These are phyloP conservation scores for Acanthococcus lagerstroemiae DNA, from an alignment of 2,888 invertebrate species.

Conservation along the genomic window DNA sequence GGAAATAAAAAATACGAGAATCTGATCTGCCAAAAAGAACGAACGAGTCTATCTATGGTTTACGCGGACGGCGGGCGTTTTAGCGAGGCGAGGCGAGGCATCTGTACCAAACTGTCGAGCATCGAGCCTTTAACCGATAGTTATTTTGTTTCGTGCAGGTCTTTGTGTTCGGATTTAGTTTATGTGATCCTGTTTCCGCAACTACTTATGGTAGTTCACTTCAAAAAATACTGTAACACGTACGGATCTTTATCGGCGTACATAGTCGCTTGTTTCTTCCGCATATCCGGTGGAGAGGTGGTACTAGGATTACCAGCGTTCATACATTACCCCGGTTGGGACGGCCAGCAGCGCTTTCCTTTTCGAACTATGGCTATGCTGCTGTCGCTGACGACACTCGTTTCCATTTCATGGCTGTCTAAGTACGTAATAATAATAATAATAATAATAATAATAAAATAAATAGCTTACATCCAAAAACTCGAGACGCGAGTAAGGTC, in stretches of 20 bases:
- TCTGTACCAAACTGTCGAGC: no score
- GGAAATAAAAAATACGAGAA: no score
- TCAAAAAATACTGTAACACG: constrained; percentile 87
- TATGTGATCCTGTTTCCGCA: constrained; percentile 98
- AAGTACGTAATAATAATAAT: constrained; percentile 45
- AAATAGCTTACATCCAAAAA: neutral
- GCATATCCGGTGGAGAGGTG: constrained; percentile 80
- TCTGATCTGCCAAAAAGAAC: no score
- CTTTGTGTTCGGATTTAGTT: constrained; percentile 96
- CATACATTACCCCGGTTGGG: constrained; percentile 79
- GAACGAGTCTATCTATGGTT: no score
- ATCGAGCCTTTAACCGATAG: neutral
- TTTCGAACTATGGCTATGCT: constrained; percentile 94
- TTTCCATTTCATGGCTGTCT: constrained; percentile 69
- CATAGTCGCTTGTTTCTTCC: constrained; percentile 68
- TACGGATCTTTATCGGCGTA: constrained; percentile 91
- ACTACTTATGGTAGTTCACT: constrained; percentile 93
- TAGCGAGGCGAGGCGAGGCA: no score
- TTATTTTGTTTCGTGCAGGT: constrained; percentile 51
- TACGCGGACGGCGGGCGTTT: no score
- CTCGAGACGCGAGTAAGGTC: neutral
- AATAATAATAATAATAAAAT: neutral
- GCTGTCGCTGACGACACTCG: constrained; percentile 67
- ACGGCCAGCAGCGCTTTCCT: constrained; percentile 79
- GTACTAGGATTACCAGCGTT: constrained; percentile 69